Evolutionary conservation across 2,113 vertebrate genomes (phyloP).

Genomic region (Podarcis muralis): DNA sequence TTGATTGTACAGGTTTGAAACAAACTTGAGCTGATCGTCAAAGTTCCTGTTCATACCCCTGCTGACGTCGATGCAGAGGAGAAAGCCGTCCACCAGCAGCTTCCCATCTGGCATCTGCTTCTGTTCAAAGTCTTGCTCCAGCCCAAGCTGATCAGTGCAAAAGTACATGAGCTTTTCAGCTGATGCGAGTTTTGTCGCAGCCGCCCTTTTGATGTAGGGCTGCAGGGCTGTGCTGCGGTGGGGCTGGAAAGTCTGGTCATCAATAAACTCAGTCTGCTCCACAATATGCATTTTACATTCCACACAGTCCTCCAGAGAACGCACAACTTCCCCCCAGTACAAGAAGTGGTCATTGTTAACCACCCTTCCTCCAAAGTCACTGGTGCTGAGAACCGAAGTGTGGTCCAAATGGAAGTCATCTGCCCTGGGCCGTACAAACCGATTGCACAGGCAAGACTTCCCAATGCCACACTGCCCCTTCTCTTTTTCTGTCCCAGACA

Average conservation of each 20-base stretch:
- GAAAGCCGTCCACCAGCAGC: constrained; percentile 90
- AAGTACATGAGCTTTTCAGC: constrained; percentile 99
- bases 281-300: constrained; percentile 93
- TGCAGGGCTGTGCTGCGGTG: constrained; percentile 96
- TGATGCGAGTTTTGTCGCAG: constrained; percentile 92
- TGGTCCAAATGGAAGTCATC: constrained; percentile 96
- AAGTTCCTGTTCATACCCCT: constrained; percentile 97
- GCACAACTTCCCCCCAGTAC: constrained; percentile 94
- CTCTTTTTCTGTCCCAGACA: constrained; percentile 97
- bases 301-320: constrained; percentile 87
- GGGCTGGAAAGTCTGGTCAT: constrained; percentile 97
- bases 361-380: constrained; percentile 95
- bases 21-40: constrained; percentile 96
- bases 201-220: constrained; percentile 95
- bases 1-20: constrained; percentile 94
- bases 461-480: constrained; percentile 96
- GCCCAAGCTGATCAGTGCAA: constrained; percentile 96
- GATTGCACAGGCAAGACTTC: constrained; percentile 97
- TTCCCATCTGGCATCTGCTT: constrained; percentile 99
- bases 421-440: constrained; percentile 91
- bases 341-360: constrained; percentile 99
- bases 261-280: constrained; percentile 98
- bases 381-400: constrained; percentile 97
- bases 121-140: constrained; percentile 99
- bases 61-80: constrained; percentile 94